Evolutionary conservation across 2,797 vertebrate genomes (phyloP).

Genomic region (Cephalopachus bancanus): DNA sequence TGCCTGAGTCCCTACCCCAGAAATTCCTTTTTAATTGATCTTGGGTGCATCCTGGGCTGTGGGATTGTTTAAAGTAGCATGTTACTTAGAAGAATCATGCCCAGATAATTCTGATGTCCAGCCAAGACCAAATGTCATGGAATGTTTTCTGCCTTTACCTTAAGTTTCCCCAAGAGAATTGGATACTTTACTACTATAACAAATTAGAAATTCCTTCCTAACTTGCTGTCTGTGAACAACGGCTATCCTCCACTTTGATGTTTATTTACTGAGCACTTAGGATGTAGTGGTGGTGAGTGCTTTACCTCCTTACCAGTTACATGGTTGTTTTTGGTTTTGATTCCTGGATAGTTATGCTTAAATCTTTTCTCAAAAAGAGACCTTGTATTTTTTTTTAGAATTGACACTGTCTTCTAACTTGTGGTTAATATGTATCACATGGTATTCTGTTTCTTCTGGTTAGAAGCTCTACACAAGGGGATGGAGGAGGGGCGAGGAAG

Average conservation of each 20-base stretch:
- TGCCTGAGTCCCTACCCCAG: background rate
- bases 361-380: constrained; percentile 50
- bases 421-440: background rate
- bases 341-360: background rate
- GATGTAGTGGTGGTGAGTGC: background rate
- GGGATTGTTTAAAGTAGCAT: background rate
- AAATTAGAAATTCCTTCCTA: background rate
- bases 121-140: background rate
- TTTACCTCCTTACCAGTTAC: background rate
- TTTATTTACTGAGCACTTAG: background rate
- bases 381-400: constrained; percentile 44
- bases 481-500: background rate
- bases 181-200: background rate
- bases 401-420: constrained; percentile 51
- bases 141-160: background rate
- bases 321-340: background rate
- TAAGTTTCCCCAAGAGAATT: background rate
- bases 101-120: background rate
- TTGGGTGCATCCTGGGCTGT: background rate
- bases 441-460: constrained; percentile 47
- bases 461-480: background rate
- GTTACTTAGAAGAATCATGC: constrained; percentile 22
- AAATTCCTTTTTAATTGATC: background rate
- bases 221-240: background rate
- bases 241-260: constrained; percentile 7